Percentiles rank a stretch among this genome's conserved stretches.
These are phyloP conservation scores for Zosterops borbonicus DNA, from an alignment of 2,113 vertebrate genomes.

Conservation along the genomic window DNA sequence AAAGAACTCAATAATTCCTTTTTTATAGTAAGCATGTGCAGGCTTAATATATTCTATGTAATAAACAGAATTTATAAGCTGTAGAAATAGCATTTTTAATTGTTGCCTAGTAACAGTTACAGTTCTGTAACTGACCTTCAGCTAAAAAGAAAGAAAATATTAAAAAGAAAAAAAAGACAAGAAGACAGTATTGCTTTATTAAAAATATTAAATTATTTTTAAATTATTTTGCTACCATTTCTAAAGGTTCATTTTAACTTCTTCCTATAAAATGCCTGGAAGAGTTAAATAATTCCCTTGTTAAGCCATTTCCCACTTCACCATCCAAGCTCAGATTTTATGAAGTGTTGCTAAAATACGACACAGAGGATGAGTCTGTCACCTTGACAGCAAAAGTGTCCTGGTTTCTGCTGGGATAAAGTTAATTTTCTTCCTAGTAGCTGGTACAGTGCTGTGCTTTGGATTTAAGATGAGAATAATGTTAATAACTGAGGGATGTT, in stretches of 20 bases:
- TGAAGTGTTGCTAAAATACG: neutral
- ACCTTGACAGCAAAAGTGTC: slow-evolving; percentile 42
- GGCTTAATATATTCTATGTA: neutral
- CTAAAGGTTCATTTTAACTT: neutral
- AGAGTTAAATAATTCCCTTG: slow-evolving; percentile 6
- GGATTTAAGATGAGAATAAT: neutral
- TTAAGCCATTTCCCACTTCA: slow-evolving; percentile 9
- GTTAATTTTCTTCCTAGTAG: neutral
- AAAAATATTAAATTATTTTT: slow-evolving; percentile 25
- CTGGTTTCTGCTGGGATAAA: neutral
- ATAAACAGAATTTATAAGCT: slow-evolving; percentile 54
- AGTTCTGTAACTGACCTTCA: slow-evolving; percentile 33
- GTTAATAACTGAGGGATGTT: neutral
- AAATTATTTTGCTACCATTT: neutral
- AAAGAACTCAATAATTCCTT: neutral
- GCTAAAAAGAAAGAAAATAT: slow-evolving; percentile 38
- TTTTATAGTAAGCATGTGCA: neutral
- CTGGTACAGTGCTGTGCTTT: neutral
- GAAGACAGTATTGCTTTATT: neutral
- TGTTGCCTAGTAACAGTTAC: slow-evolving; percentile 73
- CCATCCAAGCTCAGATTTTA: slow-evolving; percentile 19
- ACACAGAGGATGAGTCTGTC: slow-evolving; percentile 38
- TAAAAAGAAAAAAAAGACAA: slow-evolving; percentile 1
- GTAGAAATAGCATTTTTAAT: slow-evolving; percentile 60
- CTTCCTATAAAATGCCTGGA: neutral